Evolutionary conservation across 2,888 invertebrate species (phyloP).

Genomic region (Sminthurinus aureus): DNA sequence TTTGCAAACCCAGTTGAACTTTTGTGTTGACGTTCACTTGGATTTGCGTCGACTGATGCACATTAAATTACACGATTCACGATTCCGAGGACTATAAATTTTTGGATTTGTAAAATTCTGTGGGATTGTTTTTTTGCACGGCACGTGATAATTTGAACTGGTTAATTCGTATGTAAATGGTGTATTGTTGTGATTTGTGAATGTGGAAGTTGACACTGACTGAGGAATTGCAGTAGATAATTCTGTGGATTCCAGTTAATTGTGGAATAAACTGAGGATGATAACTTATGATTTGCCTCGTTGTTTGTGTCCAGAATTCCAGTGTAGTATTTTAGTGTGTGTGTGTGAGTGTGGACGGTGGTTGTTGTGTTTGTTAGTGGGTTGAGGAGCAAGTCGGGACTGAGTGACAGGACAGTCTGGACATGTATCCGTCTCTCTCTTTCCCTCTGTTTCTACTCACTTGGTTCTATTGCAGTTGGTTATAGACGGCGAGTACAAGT

Average conservation of each 20-base stretch:
- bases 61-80: no score
- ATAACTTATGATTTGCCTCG: neutral
- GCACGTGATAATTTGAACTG: no score
- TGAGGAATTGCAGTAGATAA: neutral
- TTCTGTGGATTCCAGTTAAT: neutral
- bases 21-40: no score
- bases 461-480: neutral
- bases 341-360: conserved; percentile 9
- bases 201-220: neutral
- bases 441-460: neutral
- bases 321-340: neutral
- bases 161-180: no score
- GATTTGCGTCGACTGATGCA: no score
- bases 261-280: neutral
- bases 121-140: no score
- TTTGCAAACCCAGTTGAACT: no score
- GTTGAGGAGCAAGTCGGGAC: conserved; percentile 31
- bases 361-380: conserved; percentile 14
- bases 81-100: no score
- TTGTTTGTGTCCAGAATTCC: neutral
- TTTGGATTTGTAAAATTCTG: no score
- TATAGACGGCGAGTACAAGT: no score
- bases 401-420: conserved; percentile 20
- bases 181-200: no score
- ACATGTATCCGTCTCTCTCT: no score